A percentile compares a stretch with the other conserved stretches of the same genome.
Conservation (phyloP, 1,140 invertebrate species). For the Asobara japonica region DNA sequence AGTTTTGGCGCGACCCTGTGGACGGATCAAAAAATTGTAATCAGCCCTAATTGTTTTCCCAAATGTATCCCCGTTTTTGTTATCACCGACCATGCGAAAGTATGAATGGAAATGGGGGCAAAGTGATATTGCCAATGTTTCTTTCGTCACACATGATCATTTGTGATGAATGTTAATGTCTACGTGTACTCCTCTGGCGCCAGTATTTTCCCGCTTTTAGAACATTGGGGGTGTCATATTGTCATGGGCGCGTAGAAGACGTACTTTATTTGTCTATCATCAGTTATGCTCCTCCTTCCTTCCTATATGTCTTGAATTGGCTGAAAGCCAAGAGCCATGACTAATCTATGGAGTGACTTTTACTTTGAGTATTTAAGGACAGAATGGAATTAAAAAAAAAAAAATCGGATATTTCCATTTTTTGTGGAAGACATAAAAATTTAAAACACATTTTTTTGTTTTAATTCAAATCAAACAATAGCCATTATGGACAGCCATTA, state of each 20-base stretch:
- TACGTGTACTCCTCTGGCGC: not conserved
- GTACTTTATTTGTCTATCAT: conserved; percentile 9
- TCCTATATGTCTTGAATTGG: not conserved
- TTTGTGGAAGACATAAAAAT: too few species aligned
- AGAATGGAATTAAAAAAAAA: too few species aligned
- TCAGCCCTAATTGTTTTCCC: too few species aligned
- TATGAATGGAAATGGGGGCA: not conserved
- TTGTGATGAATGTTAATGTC: not conserved
- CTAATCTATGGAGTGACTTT: not conserved
- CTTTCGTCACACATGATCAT: not conserved
- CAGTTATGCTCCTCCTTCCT: not conserved
- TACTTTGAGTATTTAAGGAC: too few species aligned
- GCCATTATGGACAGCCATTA: too few species aligned
- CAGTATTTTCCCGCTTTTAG: conserved; percentile 4
- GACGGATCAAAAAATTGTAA: too few species aligned
- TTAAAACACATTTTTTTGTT: too few species aligned
- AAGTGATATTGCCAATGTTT: not conserved
- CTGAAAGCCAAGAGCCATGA: not conserved
- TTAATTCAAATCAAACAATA: too few species aligned
- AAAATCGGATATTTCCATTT: too few species aligned
- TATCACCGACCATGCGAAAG: not conserved
- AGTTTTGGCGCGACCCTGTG: too few species aligned
- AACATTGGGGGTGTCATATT: not conserved
- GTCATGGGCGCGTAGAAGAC: not conserved
- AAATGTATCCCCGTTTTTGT: not conserved